Percentiles rank a stretch among this genome's conserved stretches.
Conservation (phyloP, 2,888 invertebrate genomes). For the Cephus nigrinus region DNA sequence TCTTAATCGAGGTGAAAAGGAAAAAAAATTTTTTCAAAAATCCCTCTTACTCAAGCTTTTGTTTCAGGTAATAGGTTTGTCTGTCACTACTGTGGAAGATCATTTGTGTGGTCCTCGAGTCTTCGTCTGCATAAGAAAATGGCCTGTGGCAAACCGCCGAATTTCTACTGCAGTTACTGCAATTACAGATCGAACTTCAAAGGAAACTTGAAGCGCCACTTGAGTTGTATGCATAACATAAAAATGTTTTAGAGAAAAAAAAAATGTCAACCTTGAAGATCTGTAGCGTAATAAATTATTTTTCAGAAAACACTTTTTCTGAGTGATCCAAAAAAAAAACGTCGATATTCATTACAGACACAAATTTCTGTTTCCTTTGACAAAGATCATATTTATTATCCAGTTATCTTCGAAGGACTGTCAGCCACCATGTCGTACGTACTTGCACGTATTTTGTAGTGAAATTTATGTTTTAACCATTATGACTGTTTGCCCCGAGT, state of each 20-base stretch:
- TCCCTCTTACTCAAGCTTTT: slow-evolving; percentile 32
- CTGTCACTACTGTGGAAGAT: slow-evolving; percentile 49
- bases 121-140: slow-evolving; percentile 53
- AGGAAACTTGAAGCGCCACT: slow-evolving; percentile 55
- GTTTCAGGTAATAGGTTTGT: slow-evolving; percentile 50
- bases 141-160: slow-evolving; percentile 56
- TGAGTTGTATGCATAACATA: slow-evolving; percentile 41
- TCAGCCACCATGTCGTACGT: not conserved
- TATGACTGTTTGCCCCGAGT: not conserved
- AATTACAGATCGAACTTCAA: slow-evolving; percentile 55
- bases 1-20: not conserved
- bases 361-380: not conserved
- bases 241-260: slow-evolving; percentile 22
- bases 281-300: not conserved
- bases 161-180: slow-evolving; percentile 48
- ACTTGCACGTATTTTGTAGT: not conserved
- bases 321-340: not conserved
- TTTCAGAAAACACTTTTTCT: not conserved
- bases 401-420: not conserved
- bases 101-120: slow-evolving; percentile 52
- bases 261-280: not conserved
- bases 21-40: not conserved
- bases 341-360: not conserved
- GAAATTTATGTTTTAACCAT: not conserved
- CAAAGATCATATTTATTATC: not conserved